Percentiles rank a stretch among this genome's conserved stretches.
Conservation (phyloP, 2,888 invertebrate genomes). For the Idaea biselata region DNA sequence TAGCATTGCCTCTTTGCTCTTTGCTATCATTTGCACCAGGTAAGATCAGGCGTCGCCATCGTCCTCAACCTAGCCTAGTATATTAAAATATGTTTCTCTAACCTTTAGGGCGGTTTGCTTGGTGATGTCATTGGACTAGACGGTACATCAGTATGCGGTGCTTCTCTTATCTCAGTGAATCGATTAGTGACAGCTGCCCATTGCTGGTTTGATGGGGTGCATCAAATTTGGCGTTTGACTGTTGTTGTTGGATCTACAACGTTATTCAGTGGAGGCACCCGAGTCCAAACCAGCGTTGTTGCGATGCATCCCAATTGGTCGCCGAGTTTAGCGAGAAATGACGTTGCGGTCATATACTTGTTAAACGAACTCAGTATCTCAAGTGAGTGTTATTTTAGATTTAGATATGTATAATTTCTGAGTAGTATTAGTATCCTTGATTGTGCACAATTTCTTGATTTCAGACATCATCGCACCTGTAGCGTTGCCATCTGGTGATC, state of each 20-base stretch:
- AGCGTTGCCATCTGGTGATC: constrained; percentile 37
- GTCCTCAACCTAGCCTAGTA: background rate
- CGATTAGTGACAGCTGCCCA: constrained; percentile 52
- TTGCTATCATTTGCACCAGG: too few relatives aligned
- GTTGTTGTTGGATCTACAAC: constrained; percentile 50
- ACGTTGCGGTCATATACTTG: constrained; percentile 51
- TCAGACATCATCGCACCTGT: constrained; percentile 41
- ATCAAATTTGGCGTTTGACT: constrained; percentile 46
- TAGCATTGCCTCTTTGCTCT: too few relatives aligned
- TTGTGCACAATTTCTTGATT: constrained; percentile 11
- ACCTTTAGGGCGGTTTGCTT: constrained; percentile 38
- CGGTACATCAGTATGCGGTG: constrained; percentile 49
- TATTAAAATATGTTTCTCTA: background rate
- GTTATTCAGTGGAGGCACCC: constrained; percentile 53
- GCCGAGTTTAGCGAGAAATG: constrained; percentile 42
- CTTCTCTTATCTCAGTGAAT: constrained; percentile 38
- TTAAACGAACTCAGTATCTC: constrained; percentile 31
- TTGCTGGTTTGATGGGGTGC: constrained; percentile 53
- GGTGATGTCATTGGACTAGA: constrained; percentile 28
- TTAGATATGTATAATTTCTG: background rate
- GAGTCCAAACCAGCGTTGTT: constrained; percentile 38
- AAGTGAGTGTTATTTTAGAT: constrained; percentile 31
- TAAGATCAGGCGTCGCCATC: too few relatives aligned
- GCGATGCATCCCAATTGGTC: constrained; percentile 47
- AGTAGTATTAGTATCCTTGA: background rate